Percentiles rank a stretch among this genome's conserved stretches.
phyloP scores from a whole-genome alignment of 2,888 invertebrate species.

The Acleris emargana region DNA sequence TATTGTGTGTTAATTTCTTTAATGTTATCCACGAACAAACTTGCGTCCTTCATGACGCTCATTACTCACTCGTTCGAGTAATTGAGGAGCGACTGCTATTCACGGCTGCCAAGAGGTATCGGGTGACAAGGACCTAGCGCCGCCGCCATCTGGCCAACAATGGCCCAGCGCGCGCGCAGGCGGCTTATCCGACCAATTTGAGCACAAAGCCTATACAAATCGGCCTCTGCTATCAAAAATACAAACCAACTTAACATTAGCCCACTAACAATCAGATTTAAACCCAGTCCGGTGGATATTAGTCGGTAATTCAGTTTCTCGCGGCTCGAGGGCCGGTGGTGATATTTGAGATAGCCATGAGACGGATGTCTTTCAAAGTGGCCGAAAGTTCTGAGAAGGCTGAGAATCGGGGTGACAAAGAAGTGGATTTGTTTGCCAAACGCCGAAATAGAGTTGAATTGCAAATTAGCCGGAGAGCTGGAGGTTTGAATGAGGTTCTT shows the following conservation, averaged over 20 bases:
- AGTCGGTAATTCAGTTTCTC: neutral
- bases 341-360: constrained; percentile 58
- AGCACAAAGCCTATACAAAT: constrained; percentile 55
- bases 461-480: too few species aligned
- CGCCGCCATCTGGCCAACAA: constrained; percentile 53
- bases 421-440: constrained; percentile 12
- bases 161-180: constrained; percentile 56
- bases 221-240: constrained; percentile 56
- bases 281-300: neutral
- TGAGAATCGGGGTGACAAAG: constrained; percentile 12
- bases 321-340: constrained; percentile 1
- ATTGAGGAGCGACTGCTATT: constrained; percentile 3
- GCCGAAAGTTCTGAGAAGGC: constrained; percentile 35
- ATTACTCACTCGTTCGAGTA: neutral
- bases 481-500: too few species aligned
- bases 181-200: constrained; percentile 70
- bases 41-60: too few species aligned
- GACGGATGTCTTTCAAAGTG: constrained; percentile 35
- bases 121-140: constrained; percentile 23
- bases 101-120: constrained; percentile 18
- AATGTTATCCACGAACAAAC: neutral
- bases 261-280: neutral
- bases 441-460: neutral
- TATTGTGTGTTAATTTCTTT: too few species aligned
- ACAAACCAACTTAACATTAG: constrained; percentile 28